Base-by-base conservation (phyloP, 1,140 invertebrate species). In the Antheraea mylitta region DNA sequence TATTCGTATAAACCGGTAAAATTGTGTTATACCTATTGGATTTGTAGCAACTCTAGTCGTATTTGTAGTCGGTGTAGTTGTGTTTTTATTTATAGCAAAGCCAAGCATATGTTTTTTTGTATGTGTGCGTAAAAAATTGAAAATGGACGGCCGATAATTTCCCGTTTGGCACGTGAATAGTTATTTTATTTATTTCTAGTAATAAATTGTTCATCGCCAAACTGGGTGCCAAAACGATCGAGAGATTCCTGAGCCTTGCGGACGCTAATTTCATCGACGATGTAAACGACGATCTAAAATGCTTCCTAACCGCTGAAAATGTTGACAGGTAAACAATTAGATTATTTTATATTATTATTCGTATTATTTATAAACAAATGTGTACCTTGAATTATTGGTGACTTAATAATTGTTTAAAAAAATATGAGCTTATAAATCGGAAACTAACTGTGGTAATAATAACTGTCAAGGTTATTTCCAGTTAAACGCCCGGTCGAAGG, bases 221-320 rank as follows among this genome's bases (percentile, higher is more conserved):
- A 80, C 91, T 92, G 91, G 91, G 90, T 92, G 81, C 91, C 89
- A 92, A 90, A 91, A 90, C 86, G 69, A 82, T 91, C 63, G 90
- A 92, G 74, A 83, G 87, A 68, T 88, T 92, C 73, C 76, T 92
- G 60, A 89, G 83, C 79, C 81, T 90, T 70, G 90, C 89, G 66
- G 90, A 92, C 82, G 82, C 81, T 65, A 85, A 84, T 79, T 92
- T 92, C 77, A 80, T 92, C 74, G 89, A 92, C 70, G 87, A 92
- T 90, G 90, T 92, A 71, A 92, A 85, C 77, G 89, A 92, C 79
- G 89, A 91, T 81, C 70, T 92, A 77, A 90, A 87, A 92, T 91
- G 89, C 86, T 92, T 91, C 82, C 69, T 89, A 71, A 77, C 81
- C 77, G 85, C 86, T 77, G 85, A 84, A 85, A 86, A 80, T 83